A percentile compares a stretch with the other conserved stretches of the same genome.
These are phyloP conservation scores for Marisa cornuarietis DNA, from an alignment of 1,140 invertebrate species.

Conservation along the genomic window DNA sequence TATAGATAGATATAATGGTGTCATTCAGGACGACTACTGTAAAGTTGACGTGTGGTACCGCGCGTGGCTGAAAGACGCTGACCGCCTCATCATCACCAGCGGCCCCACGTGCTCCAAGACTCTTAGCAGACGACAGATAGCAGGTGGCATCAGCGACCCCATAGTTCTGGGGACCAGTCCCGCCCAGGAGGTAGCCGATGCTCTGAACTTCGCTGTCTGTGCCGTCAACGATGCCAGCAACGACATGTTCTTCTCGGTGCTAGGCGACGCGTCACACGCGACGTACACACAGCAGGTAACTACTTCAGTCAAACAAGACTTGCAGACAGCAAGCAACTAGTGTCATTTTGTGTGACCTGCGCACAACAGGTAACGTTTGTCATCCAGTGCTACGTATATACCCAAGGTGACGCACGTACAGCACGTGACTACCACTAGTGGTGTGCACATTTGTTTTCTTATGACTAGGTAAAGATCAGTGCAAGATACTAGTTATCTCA, in stretches of 20 bases:
- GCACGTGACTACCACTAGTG: too few species aligned
- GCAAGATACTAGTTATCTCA: too few species aligned
- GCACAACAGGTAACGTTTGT: background rate
- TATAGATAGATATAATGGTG: too few species aligned
- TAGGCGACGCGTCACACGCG: background rate
- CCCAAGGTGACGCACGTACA: too few species aligned
- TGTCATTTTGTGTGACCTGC: background rate
- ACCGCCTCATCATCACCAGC: constrained; percentile 5
- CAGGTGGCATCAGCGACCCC: constrained; percentile 4
- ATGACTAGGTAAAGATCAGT: too few species aligned
- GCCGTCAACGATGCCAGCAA: constrained; percentile 8
- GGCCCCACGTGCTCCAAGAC: constrained; percentile 15
- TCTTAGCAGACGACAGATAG: background rate
- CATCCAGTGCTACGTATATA: too few species aligned
- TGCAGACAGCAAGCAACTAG: too few species aligned
- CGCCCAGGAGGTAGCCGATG: background rate
- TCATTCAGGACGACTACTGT: constrained; percentile 14
- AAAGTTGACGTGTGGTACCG: constrained; percentile 20
- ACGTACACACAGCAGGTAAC: constrained; percentile 17
- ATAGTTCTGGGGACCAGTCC: background rate
- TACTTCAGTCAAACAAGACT: too few species aligned
- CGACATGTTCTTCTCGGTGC: constrained; percentile 5
- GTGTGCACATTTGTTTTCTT: too few species aligned
- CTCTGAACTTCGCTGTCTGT: constrained; percentile 17
- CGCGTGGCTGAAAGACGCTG: background rate